Base-by-base conservation (phyloP, 1,140 invertebrate genomes). In the Lineus longissimus region DNA sequence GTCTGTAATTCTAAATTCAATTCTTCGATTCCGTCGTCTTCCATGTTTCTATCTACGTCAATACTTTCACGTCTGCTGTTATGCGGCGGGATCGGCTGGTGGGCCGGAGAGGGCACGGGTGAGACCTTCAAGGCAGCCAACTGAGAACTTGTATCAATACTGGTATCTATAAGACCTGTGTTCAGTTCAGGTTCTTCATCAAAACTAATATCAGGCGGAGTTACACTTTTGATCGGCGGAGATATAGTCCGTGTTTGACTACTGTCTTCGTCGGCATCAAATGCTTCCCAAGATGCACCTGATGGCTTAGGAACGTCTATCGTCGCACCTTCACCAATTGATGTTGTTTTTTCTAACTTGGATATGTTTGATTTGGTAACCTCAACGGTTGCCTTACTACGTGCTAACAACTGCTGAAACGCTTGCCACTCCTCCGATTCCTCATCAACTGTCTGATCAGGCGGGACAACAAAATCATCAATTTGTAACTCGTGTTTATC, bases 371-470 rank as follows among this genome's bases (percentile, higher is more conserved):
- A 70, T 69, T 81, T 76, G 23, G 80, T 78, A 68, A 81, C 77
- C 30, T 72, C 65, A 17, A 82, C 73, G 66, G 78, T 78, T 40
- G 74, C 69, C 62, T 82, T 76, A 55, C 81, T 81, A 64, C 77
- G 75, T 54, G 78, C 79, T 59, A 81, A 78, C 71, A 83, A 77
- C 68, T 80, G 74, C 60, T 79, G 73, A 68, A 83, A 83, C 57
- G 74, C 77, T 65, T 80, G 74, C 81, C 81, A 83, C 72, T 82
- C 81, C 69, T 82, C 82, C 7, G 78, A 78, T 60, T 78, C 76
- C 55, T 73, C 59, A 36, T 73, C 71, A 47, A 68, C 55, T 54
- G 72, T 70, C 41, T 77, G 43, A n/a, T 64, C 47, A 27, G 6
- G 4, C 6, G 47, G 6, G 19, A 51, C 47, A 6, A n/a, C n/a